Percentiles rank a stretch among this genome's conserved stretches.
Evolutionary conservation across 1,140 invertebrate genomes (phyloP).

Genomic region (Hirudo medicinalis): DNA sequence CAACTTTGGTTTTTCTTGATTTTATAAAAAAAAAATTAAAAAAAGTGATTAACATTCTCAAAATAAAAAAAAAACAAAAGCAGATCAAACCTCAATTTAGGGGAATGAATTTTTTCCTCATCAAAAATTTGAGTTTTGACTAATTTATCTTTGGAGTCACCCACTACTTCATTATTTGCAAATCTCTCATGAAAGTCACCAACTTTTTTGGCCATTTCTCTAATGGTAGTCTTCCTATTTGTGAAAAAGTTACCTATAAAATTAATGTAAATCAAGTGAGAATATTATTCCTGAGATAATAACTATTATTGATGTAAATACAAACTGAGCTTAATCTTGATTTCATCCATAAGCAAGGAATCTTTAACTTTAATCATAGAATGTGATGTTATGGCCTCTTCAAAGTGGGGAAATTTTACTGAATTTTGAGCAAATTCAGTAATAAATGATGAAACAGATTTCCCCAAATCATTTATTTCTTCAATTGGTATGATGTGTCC

Average conservation of each 20-base stretch:
- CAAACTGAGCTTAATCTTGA: neutral
- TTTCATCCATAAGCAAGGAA: neutral
- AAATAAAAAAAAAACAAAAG: neutral
- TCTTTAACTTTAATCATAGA: neutral
- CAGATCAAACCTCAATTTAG: neutral
- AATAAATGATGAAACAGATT: no score
- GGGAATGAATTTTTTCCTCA: neutral
- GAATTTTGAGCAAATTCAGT: no score
- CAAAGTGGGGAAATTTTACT: neutral
- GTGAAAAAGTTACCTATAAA: conserved; percentile 6
- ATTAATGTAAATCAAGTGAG: neutral
- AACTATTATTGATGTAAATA: neutral
- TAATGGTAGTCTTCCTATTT: neutral
- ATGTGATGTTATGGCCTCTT: neutral
- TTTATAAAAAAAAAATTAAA: neutral
- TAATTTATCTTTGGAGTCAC: neutral
- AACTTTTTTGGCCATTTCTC: conserved; percentile 7
- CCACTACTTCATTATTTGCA: neutral
- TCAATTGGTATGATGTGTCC: no score
- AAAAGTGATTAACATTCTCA: no score
- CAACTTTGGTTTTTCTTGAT: no score
- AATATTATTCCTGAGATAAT: neutral
- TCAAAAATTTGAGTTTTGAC: neutral
- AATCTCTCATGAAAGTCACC: neutral
- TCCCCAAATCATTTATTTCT: no score